These are phyloP conservation scores for Sebastes miniatus DNA, from an alignment of 2,797 vertebrate species.

Conservation along the genomic window DNA sequence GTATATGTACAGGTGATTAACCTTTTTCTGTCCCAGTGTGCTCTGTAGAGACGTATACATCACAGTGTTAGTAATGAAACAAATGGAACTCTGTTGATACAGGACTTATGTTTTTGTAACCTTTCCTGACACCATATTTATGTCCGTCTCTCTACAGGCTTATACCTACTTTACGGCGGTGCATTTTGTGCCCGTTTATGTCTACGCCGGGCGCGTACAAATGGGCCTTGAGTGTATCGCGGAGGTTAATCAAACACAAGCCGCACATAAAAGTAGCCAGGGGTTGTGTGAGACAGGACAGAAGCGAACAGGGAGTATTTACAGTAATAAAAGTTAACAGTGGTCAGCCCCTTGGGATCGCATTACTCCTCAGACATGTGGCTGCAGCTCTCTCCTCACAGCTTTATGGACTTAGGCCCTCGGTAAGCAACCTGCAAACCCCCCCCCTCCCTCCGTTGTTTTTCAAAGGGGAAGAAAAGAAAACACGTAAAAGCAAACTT, in stretches of 20 bases:
- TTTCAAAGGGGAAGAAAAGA: conserved; percentile 77
- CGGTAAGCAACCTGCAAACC: conserved; percentile 72
- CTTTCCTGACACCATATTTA: conserved; percentile 62
- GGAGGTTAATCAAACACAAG: conserved; percentile 77
- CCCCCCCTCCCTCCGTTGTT: conserved; percentile 53
- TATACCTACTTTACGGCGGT: conserved; percentile 45
- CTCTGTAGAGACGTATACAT: background rate
- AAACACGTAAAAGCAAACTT: conserved; percentile 80
- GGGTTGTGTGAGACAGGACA: conserved; percentile 70
- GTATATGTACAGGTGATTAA: conserved; percentile 3
- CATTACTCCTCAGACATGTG: conserved; percentile 79
- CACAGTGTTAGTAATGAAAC: conserved; percentile 19
- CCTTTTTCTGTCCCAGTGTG: conserved; percentile 2
- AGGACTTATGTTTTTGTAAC: conserved; percentile 60
- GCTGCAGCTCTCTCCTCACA: conserved; percentile 68
- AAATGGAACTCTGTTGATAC: conserved; percentile 60
- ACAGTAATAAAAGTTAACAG: conserved; percentile 83
- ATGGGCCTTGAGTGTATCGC: conserved; percentile 68
- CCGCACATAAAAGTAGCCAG: conserved; percentile 68
- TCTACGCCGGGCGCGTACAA: conserved; percentile 58
- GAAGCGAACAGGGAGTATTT: conserved; percentile 74
- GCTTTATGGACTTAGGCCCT: conserved; percentile 77
- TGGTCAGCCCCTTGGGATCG: conserved; percentile 76
- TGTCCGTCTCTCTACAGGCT: conserved; percentile 37
- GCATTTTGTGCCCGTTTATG: conserved; percentile 58